phyloP scores from a whole-genome alignment of 2,888 invertebrate genomes.

The Ptychoptera contaminata region DNA sequence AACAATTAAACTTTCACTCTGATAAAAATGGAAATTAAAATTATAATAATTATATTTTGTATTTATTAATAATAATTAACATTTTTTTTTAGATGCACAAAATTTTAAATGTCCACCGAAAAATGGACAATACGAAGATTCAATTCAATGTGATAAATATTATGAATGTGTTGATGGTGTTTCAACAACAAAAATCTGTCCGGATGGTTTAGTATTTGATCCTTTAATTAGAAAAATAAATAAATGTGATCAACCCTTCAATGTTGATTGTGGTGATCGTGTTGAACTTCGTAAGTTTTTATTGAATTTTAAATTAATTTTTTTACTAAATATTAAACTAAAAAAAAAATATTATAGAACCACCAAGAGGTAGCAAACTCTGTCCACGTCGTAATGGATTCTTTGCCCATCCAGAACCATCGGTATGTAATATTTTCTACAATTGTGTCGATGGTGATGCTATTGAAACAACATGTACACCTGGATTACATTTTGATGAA shows the following conservation, averaged over 20 bases:
- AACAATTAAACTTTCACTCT: background rate
- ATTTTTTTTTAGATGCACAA: conserved; percentile 16
- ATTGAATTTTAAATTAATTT: background rate
- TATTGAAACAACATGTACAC: conserved; percentile 67
- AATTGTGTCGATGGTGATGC: conserved; percentile 79
- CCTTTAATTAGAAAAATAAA: conserved; percentile 69
- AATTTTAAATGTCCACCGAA: conserved; percentile 66
- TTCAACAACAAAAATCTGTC: conserved; percentile 60
- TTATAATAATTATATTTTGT: background rate
- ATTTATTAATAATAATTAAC: background rate
- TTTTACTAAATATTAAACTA: background rate
- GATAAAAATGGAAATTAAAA: too few species aligned
- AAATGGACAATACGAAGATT: conserved; percentile 67
- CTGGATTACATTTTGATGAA: conserved; percentile 80
- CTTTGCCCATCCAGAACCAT: conserved; percentile 74
- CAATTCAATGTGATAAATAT: conserved; percentile 73
- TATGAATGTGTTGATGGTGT: conserved; percentile 61
- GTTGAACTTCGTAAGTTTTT: conserved; percentile 67
- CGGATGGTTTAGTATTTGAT: conserved; percentile 82
- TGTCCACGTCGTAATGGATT: conserved; percentile 81
- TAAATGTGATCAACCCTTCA: conserved; percentile 87
- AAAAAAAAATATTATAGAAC: conserved; percentile 38
- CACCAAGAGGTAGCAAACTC: conserved; percentile 49
- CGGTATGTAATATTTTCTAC: conserved; percentile 71
- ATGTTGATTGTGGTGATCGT: conserved; percentile 79